Evolutionary conservation across 2,113 vertebrate genomes (phyloP).

Genomic region (Anhinga anhinga): DNA sequence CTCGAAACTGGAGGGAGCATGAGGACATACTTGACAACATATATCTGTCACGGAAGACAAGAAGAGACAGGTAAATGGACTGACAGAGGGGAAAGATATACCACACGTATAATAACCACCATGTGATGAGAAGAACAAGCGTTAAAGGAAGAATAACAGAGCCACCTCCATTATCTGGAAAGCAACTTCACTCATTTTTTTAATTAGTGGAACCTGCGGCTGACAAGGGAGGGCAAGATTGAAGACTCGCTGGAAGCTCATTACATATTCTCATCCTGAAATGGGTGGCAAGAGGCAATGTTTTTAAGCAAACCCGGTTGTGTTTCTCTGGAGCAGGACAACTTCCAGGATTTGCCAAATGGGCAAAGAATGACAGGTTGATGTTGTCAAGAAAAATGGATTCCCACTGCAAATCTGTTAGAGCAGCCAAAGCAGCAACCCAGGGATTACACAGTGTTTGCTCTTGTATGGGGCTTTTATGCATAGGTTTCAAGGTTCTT

Average conservation of each 20-base stretch:
- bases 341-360: background rate
- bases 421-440: background rate
- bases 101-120: background rate
- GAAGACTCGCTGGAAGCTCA: background rate
- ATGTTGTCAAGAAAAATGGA: background rate
- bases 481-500: background rate
- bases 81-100: background rate
- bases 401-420: background rate
- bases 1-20: background rate
- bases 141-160: background rate
- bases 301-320: background rate
- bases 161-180: background rate
- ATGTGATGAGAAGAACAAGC: conserved; percentile 4
- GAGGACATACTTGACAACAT: conserved; percentile 22
- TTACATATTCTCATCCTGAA: background rate
- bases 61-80: conserved; percentile 26
- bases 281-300: background rate
- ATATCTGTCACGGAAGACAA: background rate
- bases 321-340: conserved; percentile 1
- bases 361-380: background rate
- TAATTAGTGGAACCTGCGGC: background rate
- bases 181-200: conserved; percentile 3
- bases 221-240: background rate
- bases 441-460: background rate
- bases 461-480: background rate